Conservation (phyloP, 2,113 vertebrate genomes). For the Patagioenas fasciata region DNA sequence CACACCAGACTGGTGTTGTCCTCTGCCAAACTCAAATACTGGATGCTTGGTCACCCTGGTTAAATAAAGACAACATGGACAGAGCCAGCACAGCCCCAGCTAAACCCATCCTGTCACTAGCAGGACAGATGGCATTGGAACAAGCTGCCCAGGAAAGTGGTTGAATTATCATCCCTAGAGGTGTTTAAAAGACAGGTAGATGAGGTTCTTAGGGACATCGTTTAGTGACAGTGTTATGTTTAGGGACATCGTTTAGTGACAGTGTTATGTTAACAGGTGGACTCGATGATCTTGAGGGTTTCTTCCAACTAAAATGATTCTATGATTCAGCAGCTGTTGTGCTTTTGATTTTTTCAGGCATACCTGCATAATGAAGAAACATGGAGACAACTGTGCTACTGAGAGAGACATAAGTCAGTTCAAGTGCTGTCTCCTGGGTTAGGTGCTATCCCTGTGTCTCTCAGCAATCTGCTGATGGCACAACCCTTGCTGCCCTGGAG, state of each 20-base stretch:
- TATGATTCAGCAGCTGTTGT: neutral
- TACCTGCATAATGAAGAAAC: neutral
- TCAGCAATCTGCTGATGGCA: neutral
- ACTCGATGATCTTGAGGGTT: too few species aligned
- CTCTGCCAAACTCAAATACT: neutral
- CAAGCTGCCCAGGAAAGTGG: too few species aligned
- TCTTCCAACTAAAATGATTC: too few species aligned
- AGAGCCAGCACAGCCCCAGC: neutral
- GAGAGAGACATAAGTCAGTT: neutral
- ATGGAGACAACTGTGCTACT: neutral
- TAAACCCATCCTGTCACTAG: neutral
- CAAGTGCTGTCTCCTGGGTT: neutral
- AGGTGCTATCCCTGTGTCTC: neutral
- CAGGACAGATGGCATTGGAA: too few species aligned
- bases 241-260: too few species aligned
- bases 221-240: too few species aligned
- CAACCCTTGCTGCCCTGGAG: too few species aligned
- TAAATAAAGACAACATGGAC: neutral
- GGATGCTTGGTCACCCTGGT: neutral
- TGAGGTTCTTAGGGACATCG: too few species aligned
- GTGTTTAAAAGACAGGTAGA: too few species aligned
- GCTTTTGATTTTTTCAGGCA: neutral
- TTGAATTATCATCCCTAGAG: too few species aligned
- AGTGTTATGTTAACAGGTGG: too few species aligned
- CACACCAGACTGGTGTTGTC: accelerated